Conservation (phyloP, 2,113 vertebrate species). For the Struthio camelus region DNA sequence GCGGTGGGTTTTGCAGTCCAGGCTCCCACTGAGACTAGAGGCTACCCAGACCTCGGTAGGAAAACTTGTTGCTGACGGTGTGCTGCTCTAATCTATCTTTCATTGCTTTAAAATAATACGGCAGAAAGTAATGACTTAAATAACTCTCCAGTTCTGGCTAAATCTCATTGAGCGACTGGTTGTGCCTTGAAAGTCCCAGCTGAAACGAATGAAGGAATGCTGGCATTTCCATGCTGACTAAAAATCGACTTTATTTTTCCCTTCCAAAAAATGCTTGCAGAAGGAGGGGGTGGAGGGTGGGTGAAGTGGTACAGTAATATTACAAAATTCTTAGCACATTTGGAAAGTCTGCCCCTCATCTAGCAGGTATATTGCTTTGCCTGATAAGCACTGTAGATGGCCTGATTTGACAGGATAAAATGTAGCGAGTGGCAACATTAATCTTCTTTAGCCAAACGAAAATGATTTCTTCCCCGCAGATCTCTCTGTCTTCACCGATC, state of each 20-base stretch:
- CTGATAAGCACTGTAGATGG: not conserved
- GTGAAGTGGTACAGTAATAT: not conserved
- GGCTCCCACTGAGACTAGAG: not conserved
- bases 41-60: rapidly evolving
- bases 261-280: not conserved
- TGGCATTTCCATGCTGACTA: not conserved
- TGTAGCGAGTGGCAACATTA: not conserved
- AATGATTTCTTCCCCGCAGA: not conserved
- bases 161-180: not conserved
- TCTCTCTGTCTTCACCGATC: not conserved
- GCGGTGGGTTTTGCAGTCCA: not conserved
- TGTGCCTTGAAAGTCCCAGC: not conserved
- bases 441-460: not conserved
- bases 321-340: rapidly evolving
- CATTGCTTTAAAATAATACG: not conserved
- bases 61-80: rapidly evolving
- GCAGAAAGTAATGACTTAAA: not conserved
- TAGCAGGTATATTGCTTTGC: not conserved
- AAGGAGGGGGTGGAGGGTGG: not conserved
- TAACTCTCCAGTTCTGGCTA: not conserved
- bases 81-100: not conserved
- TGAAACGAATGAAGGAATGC: not conserved
- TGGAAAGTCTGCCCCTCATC: not conserved
- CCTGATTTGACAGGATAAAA: not conserved
- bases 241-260: not conserved